phyloP scores from a whole-genome alignment of 1,140 invertebrate species.

The Drosophila tani region DNA sequence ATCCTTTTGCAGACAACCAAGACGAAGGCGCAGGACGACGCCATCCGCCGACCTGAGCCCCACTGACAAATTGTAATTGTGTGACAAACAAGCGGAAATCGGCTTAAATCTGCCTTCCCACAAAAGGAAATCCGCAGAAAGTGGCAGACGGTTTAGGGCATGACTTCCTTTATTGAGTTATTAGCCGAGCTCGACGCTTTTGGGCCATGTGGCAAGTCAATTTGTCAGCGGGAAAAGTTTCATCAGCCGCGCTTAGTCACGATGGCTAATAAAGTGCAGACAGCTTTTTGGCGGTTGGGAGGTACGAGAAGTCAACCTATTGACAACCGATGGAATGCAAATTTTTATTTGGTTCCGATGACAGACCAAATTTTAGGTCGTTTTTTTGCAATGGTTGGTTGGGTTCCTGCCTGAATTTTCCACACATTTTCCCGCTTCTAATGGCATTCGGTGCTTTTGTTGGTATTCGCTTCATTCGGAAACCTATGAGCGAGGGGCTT shows the following conservation, averaged over 20 bases:
- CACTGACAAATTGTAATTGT: conserved; percentile 81
- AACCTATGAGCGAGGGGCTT: conserved; percentile 13
- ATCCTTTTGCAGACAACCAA: conserved; percentile 28
- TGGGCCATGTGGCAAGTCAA: conserved; percentile 57
- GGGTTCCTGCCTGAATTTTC: conserved; percentile 43
- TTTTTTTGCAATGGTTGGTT: conserved; percentile 27
- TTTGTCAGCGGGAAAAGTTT: conserved; percentile 58
- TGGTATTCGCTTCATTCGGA: conserved; percentile 14
- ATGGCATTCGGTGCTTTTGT: conserved; percentile 35
- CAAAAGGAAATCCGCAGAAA: conserved; percentile 31
- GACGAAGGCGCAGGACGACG: conserved; percentile 25
- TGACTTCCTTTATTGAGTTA: conserved; percentile 74
- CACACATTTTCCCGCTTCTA: conserved; percentile 30
- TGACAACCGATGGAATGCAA: conserved; percentile 56
- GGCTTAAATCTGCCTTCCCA: conserved; percentile 59
- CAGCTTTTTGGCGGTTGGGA: conserved; percentile 12
- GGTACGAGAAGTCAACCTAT: conserved; percentile 14
- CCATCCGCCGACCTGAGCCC: conserved; percentile 40
- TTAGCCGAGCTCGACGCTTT: conserved; percentile 49
- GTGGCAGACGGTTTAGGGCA: conserved; percentile 11
- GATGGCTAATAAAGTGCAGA: conserved; percentile 59
- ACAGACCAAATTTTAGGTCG: conserved; percentile 49
- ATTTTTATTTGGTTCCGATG: conserved; percentile 50
- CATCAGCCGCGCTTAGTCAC: conserved; percentile 59
- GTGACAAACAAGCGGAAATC: conserved; percentile 81